Evolutionary conservation across 2,797 vertebrate genomes (phyloP), one percentile per base, ranked within the genome.

Genomic region (Parambassis ranga): DNA sequence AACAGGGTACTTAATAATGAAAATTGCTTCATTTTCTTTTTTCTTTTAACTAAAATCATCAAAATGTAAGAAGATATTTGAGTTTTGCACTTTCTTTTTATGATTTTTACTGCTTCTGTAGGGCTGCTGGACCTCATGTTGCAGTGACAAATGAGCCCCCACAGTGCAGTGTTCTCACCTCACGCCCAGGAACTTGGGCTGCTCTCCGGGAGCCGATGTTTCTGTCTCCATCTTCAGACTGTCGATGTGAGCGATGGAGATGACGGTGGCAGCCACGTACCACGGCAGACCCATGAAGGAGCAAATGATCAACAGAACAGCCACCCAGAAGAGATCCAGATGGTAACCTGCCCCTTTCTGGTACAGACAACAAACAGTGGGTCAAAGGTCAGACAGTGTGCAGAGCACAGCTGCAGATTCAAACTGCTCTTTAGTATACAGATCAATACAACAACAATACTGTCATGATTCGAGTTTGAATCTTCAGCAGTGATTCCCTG

Each of bases 211-310:
- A 15, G 97, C 97, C 0, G 96, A 98, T 0, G 97, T 99, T 69
- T 98, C 95, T 0, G 97, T 99, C 79, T 99, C 97, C 97, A 99
- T 99, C 92, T 98, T 99, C 88, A 99, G 84, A 80, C 96, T 97
- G 93, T 99, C 97, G 0, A 99, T 98, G 83, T 99, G 97, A 38
- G 97, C 97, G 0, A 98, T 98, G 53, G 97, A 98, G 88, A 98
- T 98, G 31, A 98, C 97, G 0, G 97, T 98, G 27, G 97, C 97
- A 8, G 97, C 97, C 36, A 98, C 97, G 0, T 98, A 98, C 97
- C 97, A 98, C 0, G 97, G 97, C 44, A 98, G 90, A 7, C 93
- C 96, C 97, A 98, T 96, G 65, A 98, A 98, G 64, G 97, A 98
- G 83, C 97, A 98, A 1, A 98, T 7, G 1, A 93, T 88, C 87